Evolutionary conservation across 35 echinoderm and acorn worm genomes (phyloP), one percentile per base, ranked within the genome.

Genomic region (Holothuria glaberrima): DNA sequence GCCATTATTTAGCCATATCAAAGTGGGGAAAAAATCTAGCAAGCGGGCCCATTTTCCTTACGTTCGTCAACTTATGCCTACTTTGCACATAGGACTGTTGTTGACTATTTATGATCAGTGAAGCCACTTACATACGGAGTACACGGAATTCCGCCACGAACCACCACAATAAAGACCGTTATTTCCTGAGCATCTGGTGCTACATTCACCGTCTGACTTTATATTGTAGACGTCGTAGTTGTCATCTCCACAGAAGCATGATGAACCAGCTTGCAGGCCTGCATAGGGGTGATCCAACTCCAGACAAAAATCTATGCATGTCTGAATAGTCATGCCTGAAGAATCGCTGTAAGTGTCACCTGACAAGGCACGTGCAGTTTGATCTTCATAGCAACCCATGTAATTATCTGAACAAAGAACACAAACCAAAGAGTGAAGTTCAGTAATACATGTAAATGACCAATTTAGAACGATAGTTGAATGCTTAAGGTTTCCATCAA

Each of bases 141-240:
- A 90, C 0, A 90, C 89, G 6, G 89, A 79, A 6, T 80, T 80
- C 45, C 89, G 25, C 89, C 89, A 90, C 17, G 27, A 27, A 41
- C 89, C 89, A 10, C 89, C 89, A 34, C 89, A 90, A 19, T 36
- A 64, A 38, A 63, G 31, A 12, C 22, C 30, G 19, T 24, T 12
- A 30, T 90, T 82, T 45, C 89, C 89, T 4, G 34, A 4, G 54
- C 89, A 90, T 13, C 12, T n/a, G 35, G 4, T 66, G 68, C 58
- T 41, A 56, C 89, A 90, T 64, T 90, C 89, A 28, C 54, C 46
- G n/a, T 90, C 89, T 16, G 89, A 80, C 45, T 48, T 71, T 29
- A 71, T 18, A 35, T 57, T 29, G 31, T 90, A 57, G 7, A 24
- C 20, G 0, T 24, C 20, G 30, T 82, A 80, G 30, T 46, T 70